phyloP scores from a whole-genome alignment of 2,888 invertebrate species.

The Clunio marinus region DNA sequence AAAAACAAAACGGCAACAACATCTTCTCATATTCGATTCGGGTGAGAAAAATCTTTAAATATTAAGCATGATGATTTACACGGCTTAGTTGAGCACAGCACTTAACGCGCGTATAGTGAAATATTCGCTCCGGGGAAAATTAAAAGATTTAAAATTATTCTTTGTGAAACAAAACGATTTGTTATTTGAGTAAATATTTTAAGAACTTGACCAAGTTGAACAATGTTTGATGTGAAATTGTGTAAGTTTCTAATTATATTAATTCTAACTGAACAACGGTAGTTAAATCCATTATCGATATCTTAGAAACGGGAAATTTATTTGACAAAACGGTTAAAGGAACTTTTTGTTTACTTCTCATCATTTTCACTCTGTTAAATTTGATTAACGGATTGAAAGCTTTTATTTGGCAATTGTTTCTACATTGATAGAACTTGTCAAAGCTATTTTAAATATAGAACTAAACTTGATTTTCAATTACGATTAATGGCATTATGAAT shows the following conservation, averaged over 20 bases:
- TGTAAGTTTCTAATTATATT: background rate
- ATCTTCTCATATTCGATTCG: background rate
- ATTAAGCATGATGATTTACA: constrained; percentile 31
- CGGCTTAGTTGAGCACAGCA: constrained; percentile 24
- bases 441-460: no score
- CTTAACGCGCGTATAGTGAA: constrained; percentile 6
- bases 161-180: background rate
- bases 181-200: background rate
- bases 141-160: background rate
- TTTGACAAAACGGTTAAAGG: background rate
- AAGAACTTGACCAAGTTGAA: background rate
- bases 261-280: background rate
- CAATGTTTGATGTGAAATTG: constrained; percentile 1
- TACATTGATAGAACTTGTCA: no score
- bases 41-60: constrained; percentile 30
- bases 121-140: background rate
- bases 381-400: background rate
- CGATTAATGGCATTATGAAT: no score
- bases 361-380: background rate
- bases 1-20: background rate
- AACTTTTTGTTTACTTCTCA: background rate
- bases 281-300: background rate
- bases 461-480: no score
- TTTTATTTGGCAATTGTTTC: background rate
- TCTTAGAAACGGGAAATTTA: background rate